These are phyloP conservation scores for Ploceus nigricollis DNA, from an alignment of 2,113 vertebrate genomes.

Conservation along the genomic window DNA sequence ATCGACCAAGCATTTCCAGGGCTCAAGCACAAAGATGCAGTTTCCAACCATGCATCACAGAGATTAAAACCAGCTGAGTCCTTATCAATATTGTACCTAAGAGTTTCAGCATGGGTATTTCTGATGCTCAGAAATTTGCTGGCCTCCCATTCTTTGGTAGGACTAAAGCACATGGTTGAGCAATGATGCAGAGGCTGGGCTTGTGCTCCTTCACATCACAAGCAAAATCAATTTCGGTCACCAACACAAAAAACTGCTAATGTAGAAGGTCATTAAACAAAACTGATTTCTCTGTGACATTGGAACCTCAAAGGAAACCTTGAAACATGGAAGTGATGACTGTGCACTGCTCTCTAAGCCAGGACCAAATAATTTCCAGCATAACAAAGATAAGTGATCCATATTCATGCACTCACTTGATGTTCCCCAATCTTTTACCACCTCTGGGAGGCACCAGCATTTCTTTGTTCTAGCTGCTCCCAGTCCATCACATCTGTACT, in stretches of 20 bases:
- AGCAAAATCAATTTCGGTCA: conserved; percentile 2
- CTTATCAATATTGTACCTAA: neutral
- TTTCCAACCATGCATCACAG: neutral
- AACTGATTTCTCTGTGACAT: neutral
- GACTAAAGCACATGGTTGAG: neutral
- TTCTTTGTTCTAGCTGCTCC: neutral
- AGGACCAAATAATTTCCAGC: neutral
- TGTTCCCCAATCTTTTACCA: neutral
- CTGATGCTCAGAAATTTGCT: neutral
- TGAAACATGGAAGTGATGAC: neutral
- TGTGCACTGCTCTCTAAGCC: neutral
- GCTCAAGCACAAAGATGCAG: neutral
- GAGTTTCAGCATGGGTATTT: neutral
- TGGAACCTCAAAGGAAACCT: neutral
- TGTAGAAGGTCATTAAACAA: neutral
- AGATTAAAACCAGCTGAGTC: neutral
- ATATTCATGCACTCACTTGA: neutral
- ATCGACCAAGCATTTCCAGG: neutral
- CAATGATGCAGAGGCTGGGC: neutral
- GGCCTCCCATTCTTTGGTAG: neutral
- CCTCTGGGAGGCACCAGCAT: neutral
- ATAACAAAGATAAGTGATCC: neutral
- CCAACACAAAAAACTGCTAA: neutral
- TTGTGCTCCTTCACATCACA: neutral
- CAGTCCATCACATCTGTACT: neutral